Base-by-base conservation (phyloP, 2,113 vertebrate species). In the Cephalopholis sonnerati region DNA sequence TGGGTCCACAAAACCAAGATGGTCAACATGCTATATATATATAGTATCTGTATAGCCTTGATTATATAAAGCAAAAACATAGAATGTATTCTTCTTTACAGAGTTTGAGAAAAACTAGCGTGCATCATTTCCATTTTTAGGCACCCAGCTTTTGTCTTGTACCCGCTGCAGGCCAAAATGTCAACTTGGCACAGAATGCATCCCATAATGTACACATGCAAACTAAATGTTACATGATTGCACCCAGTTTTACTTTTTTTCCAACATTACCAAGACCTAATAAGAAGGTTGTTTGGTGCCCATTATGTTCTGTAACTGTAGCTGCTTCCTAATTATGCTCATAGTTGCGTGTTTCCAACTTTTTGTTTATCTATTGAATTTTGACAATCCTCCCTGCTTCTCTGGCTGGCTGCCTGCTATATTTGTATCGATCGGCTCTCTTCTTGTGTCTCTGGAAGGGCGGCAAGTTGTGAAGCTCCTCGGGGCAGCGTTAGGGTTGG, bases 371-470 rank as follows among this genome's bases (percentile, higher is more conserved):
- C 24, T 82, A 50, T 87, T 86, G 68, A 54, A 48, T 82, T 76
- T 63, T 71, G 29, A 81, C 62, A 83, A 48, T 57, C 57, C 7
- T 48, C 16, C 7, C 27, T 69, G 55, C 3, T 22, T 73, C 55
- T 72, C 48, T 81, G 74, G 75, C 72, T 22, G 51, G 5, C 64
- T 81, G 81, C 76, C 77, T 66, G 67, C 73, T 48, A 10, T 48
- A 17, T 77, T 65, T 39, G 44, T 87, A 89, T 91, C 41, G 88
- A 94, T 93, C 46, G 32, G 11, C 32, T 70, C 53, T 85, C 68
- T 50, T 75, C 64, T 70, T 74, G 76, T 83, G 68, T 87, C 48
- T 77, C 64, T 91, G 32, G 74, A 70, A 86, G 79, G 62, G 74
- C 72, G 17, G 50, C 18, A 32, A 73, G 74, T 77, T 82, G 63